Conservation (phyloP, 2,113 vertebrate genomes). For the Apistogramma diplotaenia region DNA sequence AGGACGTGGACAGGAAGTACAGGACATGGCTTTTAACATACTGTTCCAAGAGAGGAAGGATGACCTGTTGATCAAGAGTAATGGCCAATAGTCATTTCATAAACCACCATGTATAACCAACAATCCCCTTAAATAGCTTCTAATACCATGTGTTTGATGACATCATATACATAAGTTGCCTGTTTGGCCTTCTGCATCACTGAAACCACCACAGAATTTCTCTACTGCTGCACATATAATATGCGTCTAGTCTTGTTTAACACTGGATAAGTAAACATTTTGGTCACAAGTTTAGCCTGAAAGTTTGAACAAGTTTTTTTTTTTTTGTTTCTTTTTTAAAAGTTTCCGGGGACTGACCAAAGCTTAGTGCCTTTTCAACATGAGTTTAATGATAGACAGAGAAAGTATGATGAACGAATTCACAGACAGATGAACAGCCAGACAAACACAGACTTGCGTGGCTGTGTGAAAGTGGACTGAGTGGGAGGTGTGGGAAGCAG, state of each 20-base stretch:
- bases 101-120: not conserved
- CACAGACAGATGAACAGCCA: not conserved
- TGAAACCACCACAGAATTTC: not conserved
- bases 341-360: not conserved
- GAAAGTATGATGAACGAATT: not conserved
- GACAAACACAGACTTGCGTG: not conserved
- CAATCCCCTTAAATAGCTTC: not conserved
- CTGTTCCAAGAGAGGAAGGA: constrained; percentile 91
- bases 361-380: not conserved
- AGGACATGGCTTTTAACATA: constrained; percentile 89
- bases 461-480: not conserved
- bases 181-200: not conserved
- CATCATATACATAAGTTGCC: not conserved
- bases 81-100: not conserved
- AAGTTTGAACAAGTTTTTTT: not conserved
- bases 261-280: not conserved
- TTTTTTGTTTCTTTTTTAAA: not conserved
- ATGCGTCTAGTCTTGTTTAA: not conserved
- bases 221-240: not conserved
- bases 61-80: constrained; percentile 77
- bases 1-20: constrained; percentile 88
- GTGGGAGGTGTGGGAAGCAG: not conserved
- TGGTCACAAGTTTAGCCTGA: not conserved
- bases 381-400: not conserved
- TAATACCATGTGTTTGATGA: not conserved